phyloP scores from a whole-genome alignment of 2,888 invertebrate genomes.

The Colletes collaris region DNA sequence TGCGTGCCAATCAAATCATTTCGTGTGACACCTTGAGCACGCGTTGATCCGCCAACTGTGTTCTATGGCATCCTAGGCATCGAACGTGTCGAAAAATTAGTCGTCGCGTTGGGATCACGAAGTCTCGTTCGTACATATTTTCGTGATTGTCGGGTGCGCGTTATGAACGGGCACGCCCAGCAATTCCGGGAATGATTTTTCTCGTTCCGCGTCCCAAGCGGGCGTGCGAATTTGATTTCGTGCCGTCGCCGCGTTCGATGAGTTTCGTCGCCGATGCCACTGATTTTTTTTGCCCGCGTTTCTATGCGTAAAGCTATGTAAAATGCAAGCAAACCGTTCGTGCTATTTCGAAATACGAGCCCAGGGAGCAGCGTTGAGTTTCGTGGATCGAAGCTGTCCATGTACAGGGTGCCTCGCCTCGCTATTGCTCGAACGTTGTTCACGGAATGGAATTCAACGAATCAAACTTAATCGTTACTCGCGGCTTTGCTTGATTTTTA shows the following conservation, averaged over 20 bases:
- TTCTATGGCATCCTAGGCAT: too few relatives aligned
- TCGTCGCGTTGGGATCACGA: neutral
- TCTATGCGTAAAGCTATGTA: slow-evolving; percentile 13
- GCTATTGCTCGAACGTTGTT: too few relatives aligned
- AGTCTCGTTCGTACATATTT: neutral
- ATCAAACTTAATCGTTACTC: too few relatives aligned
- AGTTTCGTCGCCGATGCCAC: slow-evolving; percentile 36
- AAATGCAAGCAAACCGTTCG: slow-evolving; percentile 33
- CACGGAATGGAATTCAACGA: too few relatives aligned
- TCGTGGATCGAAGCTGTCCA: slow-evolving; percentile 18
- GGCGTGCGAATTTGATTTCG: slow-evolving; percentile 62
- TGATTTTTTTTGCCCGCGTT: neutral
- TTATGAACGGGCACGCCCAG: slow-evolving; percentile 6
- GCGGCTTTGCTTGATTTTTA: too few relatives aligned
- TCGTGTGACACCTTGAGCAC: too few relatives aligned
- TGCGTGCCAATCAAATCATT: too few relatives aligned
- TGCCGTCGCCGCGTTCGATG: slow-evolving; percentile 30
- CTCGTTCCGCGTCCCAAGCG: slow-evolving; percentile 44
- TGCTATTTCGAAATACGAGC: slow-evolving; percentile 19
- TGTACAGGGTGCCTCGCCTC: too few relatives aligned
- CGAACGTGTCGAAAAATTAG: slow-evolving; percentile 9
- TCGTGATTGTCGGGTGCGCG: slow-evolving; percentile 23
- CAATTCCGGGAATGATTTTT: slow-evolving; percentile 39
- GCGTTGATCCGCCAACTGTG: too few relatives aligned
- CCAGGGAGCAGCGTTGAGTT: slow-evolving; percentile 9